phyloP scores from a whole-genome alignment of 2,888 invertebrate species.

The Chydorus sphaericus region DNA sequence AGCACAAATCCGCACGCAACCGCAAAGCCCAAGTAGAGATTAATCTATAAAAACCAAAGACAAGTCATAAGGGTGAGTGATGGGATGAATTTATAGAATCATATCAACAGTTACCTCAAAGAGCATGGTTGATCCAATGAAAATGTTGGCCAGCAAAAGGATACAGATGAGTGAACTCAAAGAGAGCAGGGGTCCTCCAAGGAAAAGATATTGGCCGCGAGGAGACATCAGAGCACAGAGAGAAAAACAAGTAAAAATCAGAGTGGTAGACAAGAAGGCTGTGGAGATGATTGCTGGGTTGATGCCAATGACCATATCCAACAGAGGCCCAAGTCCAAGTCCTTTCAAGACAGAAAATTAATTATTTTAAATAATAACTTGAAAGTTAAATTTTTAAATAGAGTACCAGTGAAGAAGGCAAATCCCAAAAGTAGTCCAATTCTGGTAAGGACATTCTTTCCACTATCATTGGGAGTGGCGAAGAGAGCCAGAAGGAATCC shows the following conservation, averaged over 20 bases:
- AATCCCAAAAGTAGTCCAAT: conserved; percentile 74
- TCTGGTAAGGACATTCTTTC: conserved; percentile 62
- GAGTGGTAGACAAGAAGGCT: conserved; percentile 64
- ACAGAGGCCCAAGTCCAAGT: conserved; percentile 69
- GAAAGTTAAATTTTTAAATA: too few relatives aligned
- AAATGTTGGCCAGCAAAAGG: conserved; percentile 65
- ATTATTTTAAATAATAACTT: too few relatives aligned
- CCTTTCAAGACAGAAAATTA: conserved; percentile 39
- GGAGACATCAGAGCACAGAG: conserved; percentile 73
- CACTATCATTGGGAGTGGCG: conserved; percentile 60
- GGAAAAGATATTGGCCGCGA: conserved; percentile 72
- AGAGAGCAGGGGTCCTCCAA: conserved; percentile 78
- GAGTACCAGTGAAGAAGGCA: conserved; percentile 59
- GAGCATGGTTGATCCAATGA: conserved; percentile 65
- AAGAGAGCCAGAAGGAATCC: conserved; percentile 62
- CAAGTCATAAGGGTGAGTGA: conserved; percentile 8
- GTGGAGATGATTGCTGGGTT: conserved; percentile 69
- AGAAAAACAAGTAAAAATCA: conserved; percentile 87
- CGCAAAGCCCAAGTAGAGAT: conserved; percentile 73
- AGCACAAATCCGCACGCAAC: conserved; percentile 90
- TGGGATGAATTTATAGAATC: conserved; percentile 21
- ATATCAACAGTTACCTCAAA: conserved; percentile 43
- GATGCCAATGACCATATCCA: conserved; percentile 53
- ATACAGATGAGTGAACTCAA: conserved; percentile 61
- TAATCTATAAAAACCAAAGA: conserved; percentile 42